Base-by-base conservation (phyloP, 2,888 invertebrate genomes). In the Crioceris asparagi region DNA sequence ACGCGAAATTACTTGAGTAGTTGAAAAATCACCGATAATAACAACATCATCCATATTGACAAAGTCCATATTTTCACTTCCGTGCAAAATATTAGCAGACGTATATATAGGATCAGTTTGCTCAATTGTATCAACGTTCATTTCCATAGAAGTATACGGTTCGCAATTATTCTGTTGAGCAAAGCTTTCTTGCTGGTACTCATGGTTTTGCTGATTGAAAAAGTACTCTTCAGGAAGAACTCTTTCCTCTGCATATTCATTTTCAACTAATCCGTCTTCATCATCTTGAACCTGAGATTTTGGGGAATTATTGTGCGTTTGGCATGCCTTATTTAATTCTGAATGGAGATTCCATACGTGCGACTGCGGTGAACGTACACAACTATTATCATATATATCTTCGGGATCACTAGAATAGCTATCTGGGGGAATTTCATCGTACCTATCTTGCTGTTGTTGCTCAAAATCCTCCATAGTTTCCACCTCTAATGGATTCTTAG, bases 41-140 rank as follows among this genome's bases (percentile, higher is more conserved):
- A 62, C 54, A 43, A 64, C 59, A 27, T 70, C 70, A 41, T 71
- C 71, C 52, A 71, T 67, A 47, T 69, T 70, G 39, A 70, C 65
- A 37, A 69, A 65, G 49, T 69, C 69, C 40, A 58, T 34, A 17
- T 52, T 49, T 26, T 58, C 58, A 23, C 40, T 47, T 11, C 53
- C 50, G 34, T 54, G 54, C n/a, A 56, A 43, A 10, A 59, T 56
- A 45, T 56, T 57, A 4, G 54, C 49, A 5, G 53, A 50, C 1
- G 55, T 52, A 29, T 57, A 59, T 37, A 55, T 55, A 6, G 55
- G 52, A 35, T 53, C 52, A 10, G 51, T 41, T 42, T 55, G 52
- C 35, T 53, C 50, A 39, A 48, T 53, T 25, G 26, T 44, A 11
- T 44, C 39, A 23, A n/a, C n/a, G n/a, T 31, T 36, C 27, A 37